Base-by-base conservation (phyloP, 2,888 invertebrate genomes). In the Rhimphoctona megacephalus region DNA sequence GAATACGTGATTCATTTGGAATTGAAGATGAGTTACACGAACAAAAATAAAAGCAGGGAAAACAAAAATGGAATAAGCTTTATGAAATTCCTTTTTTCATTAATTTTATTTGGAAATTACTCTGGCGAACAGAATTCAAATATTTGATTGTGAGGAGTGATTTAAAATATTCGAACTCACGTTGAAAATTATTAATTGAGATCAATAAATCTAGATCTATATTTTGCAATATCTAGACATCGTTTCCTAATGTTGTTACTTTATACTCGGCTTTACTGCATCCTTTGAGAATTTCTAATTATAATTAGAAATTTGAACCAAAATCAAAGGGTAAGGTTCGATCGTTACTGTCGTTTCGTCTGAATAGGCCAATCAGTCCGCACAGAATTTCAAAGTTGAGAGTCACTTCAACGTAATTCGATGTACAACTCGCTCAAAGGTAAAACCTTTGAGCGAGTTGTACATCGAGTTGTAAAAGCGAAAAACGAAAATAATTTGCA, bases 291-390 rank as follows among this genome's bases (percentile, higher is more conserved):
- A 39, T 3, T 9, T 39, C 39, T 39, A 61, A 30, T 61, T 61
- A 61, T 72, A 80, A 80, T 80, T 72, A 72, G 46, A 72, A 72
- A 72, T 80, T 80, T 39, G 30, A 17, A 30, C 61, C 14, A 30
- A 61, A 30, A 30, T 61, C n/a, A 33, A 74, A 73, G 61, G 61
- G 70, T 69, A 36, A 67, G 19, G 49, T 33, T 49, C 49, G 36
- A 70, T 81, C 66, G 73, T 64, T n/a, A 54, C 54, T 73, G 52
- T 67, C 67, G 57, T 36, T 67, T 76, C 49, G 76, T 82, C 57
- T 76, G 76, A 82, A 82, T 76, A 61, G 76, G 54, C 82, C 61
- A 82, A 82, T 82, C 83, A 83, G 83, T 64, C 61, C 8, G 69
- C 66, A 39, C 39, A 70, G 69, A 52, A 76, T 82, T 74, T 73